Evolutionary conservation across 37 sponge, comb jelly and placozoan species (phyloP), one percentile per base, ranked within the genome.

Genomic region (Diacarnus erythraeanus): DNA sequence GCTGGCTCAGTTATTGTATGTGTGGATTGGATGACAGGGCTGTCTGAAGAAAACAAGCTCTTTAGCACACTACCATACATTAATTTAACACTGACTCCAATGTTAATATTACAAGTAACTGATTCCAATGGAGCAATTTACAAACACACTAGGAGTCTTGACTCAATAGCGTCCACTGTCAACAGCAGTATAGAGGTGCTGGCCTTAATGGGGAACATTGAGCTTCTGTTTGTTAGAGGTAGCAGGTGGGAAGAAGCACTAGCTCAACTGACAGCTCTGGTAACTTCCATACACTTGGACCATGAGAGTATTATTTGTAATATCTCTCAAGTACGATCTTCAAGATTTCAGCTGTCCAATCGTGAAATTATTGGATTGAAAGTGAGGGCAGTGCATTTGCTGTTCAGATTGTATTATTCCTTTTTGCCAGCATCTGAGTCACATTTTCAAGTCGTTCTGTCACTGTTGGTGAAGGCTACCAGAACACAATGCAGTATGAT

Each of bases 21-120:
- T 26, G 66, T 70, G 54, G 47, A 69, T 17, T 84, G 80, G 85
- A 42, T 80, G 47, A 69, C 35, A 56, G 72, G 80, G 6, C 39
- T 78, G 3, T 34, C 27, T 5, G 60, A 33, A 8, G 17, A 34
- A 6, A 70, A 64, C 59, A 27, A 68, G 1, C 51, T 76, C 20
- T 22, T 5, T 29, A 27, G 31, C 0, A 34, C 69, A 20, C 51
- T 80, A 30, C 85, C 84, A 10, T 21, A 63, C 51, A 47, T 47
- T 12, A 47, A 47, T 12, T 47, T 47, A 12, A 47, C 51, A 15
- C 4, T 60, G 6, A 5, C 21, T 60, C 61, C 61, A n/a, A 56
- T 34, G 20, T 65, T 54, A 43, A 2, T 65, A 22, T 15, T 4
- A n/a, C 23, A 38, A 2, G 25, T n/a, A 40, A 39, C n/a, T 22